Conservation (phyloP, 23 tunicate genomes). For the Clavelina lepadiformis region DNA sequence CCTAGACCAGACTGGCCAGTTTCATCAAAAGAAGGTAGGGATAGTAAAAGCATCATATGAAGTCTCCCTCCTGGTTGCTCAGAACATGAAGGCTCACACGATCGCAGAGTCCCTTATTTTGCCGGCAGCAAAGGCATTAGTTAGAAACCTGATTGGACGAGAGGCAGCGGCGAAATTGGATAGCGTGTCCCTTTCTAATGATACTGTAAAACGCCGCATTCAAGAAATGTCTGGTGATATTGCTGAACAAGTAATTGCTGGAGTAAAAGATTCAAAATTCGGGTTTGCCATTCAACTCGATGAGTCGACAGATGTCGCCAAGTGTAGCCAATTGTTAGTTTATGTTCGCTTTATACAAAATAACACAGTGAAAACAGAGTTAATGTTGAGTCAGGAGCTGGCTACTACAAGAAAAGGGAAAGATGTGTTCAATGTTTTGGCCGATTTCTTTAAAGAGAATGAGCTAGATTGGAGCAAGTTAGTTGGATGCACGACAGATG, state of each 20-base stretch:
- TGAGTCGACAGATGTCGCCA: slow-evolving; percentile 23
- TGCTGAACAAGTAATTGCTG: slow-evolving; percentile 34
- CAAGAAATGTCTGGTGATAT: slow-evolving; percentile 46
- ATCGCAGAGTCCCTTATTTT: slow-evolving; percentile 55
- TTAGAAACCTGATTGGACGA: slow-evolving; percentile 33
- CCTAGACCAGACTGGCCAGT: slow-evolving; percentile 48
- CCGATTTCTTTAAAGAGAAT: slow-evolving; percentile 34
- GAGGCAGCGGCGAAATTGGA: slow-evolving; percentile 38
- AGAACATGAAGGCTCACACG: slow-evolving; percentile 55
- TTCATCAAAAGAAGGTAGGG: slow-evolving; percentile 28
- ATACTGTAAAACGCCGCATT: slow-evolving; percentile 49
- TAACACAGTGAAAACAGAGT: slow-evolving; percentile 26
- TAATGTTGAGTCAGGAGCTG: slow-evolving; percentile 19
- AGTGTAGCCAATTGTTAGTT: slow-evolving; percentile 1
- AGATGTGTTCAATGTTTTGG: slow-evolving; percentile 11
- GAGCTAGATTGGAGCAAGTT: slow-evolving; percentile 37
- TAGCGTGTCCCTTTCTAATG: slow-evolving; percentile 36
- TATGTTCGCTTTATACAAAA: slow-evolving; percentile 25
- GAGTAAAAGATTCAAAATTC: slow-evolving; percentile 8
- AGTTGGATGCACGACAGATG: slow-evolving; percentile 18
- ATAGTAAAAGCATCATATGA: slow-evolving; percentile 54
- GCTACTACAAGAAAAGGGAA: slow-evolving; percentile 12
- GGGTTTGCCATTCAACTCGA: slow-evolving; percentile 25
- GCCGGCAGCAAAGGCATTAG: slow-evolving; percentile 54
- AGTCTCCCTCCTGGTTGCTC: slow-evolving; percentile 52